phyloP scores from a whole-genome alignment of 2,888 invertebrate genomes.

The Dolomedes plantarius region DNA sequence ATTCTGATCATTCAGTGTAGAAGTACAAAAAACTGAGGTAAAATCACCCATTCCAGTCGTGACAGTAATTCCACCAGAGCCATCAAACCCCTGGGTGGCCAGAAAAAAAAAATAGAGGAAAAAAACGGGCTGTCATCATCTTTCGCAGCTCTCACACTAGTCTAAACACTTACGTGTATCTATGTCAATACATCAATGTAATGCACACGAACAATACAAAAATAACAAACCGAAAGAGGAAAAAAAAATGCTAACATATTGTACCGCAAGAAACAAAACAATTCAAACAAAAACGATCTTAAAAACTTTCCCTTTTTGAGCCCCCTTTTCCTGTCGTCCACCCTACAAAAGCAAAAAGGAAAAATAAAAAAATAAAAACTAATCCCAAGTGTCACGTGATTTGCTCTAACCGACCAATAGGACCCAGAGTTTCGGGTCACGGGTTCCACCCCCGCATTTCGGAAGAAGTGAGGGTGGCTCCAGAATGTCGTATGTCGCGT shows the following conservation, averaged over 20 bases:
- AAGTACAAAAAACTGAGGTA: no score
- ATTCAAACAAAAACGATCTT: not conserved
- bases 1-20: no score
- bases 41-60: no score
- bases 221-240: conserved; percentile 15
- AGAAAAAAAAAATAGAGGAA: not conserved
- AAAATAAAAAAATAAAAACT: no score
- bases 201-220: conserved; percentile 32
- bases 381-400: conserved; percentile 55
- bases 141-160: conserved; percentile 38
- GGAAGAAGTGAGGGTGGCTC: conserved; percentile 56
- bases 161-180: conserved; percentile 61
- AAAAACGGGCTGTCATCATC: conserved; percentile 25
- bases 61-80: no score
- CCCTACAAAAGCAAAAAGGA: not conserved
- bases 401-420: conserved; percentile 43
- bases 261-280: conserved; percentile 24
- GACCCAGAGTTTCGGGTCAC: conserved; percentile 16
- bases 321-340: conserved; percentile 57
- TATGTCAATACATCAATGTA: conserved; percentile 63
- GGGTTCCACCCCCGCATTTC: conserved; percentile 53
- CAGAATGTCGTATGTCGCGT: conserved; percentile 63
- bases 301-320: conserved; percentile 59
- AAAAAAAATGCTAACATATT: conserved; percentile 38
- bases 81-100: not conserved